Conservation (phyloP, 1,140 invertebrate species). For the Eumaeus atala region DNA sequence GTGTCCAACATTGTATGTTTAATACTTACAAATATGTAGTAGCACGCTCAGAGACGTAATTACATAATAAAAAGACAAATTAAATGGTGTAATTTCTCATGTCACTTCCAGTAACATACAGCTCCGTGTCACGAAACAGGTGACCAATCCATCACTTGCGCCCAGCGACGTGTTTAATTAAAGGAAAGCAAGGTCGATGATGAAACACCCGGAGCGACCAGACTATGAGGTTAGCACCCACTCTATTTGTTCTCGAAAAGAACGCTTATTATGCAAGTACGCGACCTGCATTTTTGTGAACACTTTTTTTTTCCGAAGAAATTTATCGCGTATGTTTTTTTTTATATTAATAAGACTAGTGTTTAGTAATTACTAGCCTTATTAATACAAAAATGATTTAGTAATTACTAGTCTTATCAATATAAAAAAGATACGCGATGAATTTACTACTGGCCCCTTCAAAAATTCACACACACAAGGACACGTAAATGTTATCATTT, state of each 20-base stretch:
- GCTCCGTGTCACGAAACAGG: conserved; percentile 37
- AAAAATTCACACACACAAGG: no score
- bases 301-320: no score
- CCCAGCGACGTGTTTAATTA: conserved; percentile 60
- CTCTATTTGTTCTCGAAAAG: conserved; percentile 44
- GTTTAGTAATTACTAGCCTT: no score
- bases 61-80: not conserved
- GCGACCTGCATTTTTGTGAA: not conserved
- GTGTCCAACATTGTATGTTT: not conserved
- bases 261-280: conserved; percentile 37
- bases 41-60: conserved; percentile 1
- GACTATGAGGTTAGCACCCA: conserved; percentile 54
- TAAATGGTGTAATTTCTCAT: not conserved
- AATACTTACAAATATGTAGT: not conserved
- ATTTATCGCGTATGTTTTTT: no score
- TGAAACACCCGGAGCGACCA: conserved; percentile 37
- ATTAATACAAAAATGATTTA: no score
- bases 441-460: no score
- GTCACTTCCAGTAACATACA: conserved; percentile 19
- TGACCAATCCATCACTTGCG: conserved; percentile 65
- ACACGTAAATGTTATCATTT: no score
- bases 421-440: no score
- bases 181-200: conserved; percentile 55
- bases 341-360: no score
- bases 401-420: no score